Conservation (phyloP, 2,888 invertebrate genomes). For the Tinea trinotella region DNA sequence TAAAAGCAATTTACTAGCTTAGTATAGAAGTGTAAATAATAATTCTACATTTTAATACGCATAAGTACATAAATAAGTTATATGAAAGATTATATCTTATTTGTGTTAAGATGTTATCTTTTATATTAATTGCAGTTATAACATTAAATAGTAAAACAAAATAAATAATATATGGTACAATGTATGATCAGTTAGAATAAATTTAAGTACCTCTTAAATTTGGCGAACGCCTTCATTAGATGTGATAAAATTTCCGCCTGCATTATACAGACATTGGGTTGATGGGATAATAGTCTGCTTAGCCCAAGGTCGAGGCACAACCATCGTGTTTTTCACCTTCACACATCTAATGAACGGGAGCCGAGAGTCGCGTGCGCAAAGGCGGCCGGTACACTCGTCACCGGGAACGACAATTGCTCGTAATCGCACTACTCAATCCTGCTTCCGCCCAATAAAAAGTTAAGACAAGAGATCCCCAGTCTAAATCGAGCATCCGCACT, state of each 20-base stretch:
- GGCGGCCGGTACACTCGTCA: constrained; percentile 30
- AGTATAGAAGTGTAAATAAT: no score
- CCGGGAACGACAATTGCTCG: constrained; percentile 44
- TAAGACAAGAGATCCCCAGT: constrained; percentile 62
- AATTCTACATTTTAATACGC: no score
- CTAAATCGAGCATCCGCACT: constrained; percentile 21
- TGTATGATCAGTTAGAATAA: no score
- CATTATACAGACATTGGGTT: constrained; percentile 56
- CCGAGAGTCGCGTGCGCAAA: constrained; percentile 26
- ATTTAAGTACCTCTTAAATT: background rate
- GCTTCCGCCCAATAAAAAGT: constrained; percentile 59
- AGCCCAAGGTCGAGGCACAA: constrained; percentile 59
- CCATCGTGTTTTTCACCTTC: constrained; percentile 16
- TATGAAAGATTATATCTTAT: no score
- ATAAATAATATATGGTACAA: no score
- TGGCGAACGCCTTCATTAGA: constrained; percentile 20
- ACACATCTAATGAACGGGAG: background rate
- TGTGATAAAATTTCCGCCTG: constrained; percentile 29
- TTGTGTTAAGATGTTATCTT: no score
- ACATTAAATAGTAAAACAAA: no score
- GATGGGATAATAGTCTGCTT: constrained; percentile 66
- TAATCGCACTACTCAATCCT: constrained; percentile 64
- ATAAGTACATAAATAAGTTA: no score
- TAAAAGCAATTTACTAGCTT: no score
- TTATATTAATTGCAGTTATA: no score